phyloP scores from a whole-genome alignment of 2,113 vertebrate species.

The Eonycteris spelaea region DNA sequence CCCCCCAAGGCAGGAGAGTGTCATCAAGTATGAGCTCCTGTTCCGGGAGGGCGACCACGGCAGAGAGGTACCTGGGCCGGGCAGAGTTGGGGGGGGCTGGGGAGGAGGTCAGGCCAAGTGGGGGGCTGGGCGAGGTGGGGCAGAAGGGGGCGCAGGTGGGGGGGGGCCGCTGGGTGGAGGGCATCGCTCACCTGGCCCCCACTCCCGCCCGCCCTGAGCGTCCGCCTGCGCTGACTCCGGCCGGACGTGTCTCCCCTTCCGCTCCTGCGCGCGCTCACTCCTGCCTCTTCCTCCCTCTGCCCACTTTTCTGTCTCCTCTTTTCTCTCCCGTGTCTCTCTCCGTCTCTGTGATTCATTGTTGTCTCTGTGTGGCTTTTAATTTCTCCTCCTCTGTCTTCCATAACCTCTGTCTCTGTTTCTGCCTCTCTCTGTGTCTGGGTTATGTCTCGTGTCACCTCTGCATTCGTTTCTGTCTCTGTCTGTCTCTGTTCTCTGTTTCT shows the following conservation, averaged over 20 bases:
- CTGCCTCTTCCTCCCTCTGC: neutral
- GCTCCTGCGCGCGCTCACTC: neutral
- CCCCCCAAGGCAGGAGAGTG: slow-evolving; percentile 93
- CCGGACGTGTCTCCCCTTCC: neutral
- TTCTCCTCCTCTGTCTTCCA: neutral
- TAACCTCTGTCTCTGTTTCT: neutral
- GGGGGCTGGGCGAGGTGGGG: too few relatives aligned
- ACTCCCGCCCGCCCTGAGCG: fast-evolving
- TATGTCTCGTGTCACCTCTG: too few relatives aligned
- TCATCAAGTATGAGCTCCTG: slow-evolving; percentile 93
- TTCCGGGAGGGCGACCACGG: slow-evolving; percentile 88
- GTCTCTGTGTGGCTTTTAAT: neutral
- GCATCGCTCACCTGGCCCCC: neutral
- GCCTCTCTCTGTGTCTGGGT: neutral
- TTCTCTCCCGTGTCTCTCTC: neutral
- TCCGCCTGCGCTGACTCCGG: fast-evolving
- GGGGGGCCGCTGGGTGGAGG: too few relatives aligned
- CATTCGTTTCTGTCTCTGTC: neutral
- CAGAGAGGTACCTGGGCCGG: slow-evolving; percentile 82
- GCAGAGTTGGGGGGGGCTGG: neutral
- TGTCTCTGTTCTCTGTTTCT: neutral
- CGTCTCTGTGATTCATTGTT: neutral
- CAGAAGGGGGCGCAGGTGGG: too few relatives aligned
- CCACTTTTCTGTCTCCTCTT: neutral
- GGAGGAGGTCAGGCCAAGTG: too few relatives aligned